Base-by-base conservation (phyloP, 2,888 invertebrate genomes). In the Micoletzkya japonica region DNA sequence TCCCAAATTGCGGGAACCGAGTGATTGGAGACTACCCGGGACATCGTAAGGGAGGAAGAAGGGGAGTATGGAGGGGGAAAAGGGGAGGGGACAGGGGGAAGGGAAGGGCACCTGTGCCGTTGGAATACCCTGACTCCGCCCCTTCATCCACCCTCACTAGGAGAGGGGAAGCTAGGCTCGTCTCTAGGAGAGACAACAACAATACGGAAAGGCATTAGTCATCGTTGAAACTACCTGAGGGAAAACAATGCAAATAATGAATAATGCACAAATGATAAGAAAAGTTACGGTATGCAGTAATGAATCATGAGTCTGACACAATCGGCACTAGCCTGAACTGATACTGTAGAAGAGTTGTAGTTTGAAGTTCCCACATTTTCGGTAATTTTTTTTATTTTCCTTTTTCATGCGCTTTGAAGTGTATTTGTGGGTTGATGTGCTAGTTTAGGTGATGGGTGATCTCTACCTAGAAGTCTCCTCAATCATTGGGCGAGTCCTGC, bases 401-500 rank as follows among this genome's bases (percentile, higher is more conserved):
- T n/a, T n/a, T n/a, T n/a, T n/a, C n/a, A n/a, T n/a, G n/a, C n/a
- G n/a, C n/a, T n/a, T n/a, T n/a, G n/a, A n/a, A n/a, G n/a, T n/a
- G n/a, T n/a, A 32, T 63, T 6, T 50, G 2, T 7, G 39, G 10
- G 57, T 56, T 20, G 56, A 56, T 67, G n/a, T 0, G n/a, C 20
- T 30, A 10, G 14, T 64, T 50, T 24, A 52, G 77, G 71, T 72
- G 26, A 77, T 73, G 63, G 79, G 77, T 60, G 73, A 70, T 30
- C 73, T 80, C 10, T 79, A 81, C 71, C 69, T 70, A 60, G 81
- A 79, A 54, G 78, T 76, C 50, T 80, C 82, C 34, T 73, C 74
- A 59, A 77, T 81, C 63, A 72, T 82, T 37, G 72, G 75, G 70
- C 74, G 74, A 70, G 80, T 77, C 69, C 70, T 76, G 60, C 73